Evolutionary conservation across 2,113 vertebrate species (phyloP), one percentile per base, ranked within the genome.

Genomic region (Irena cyanogastra): DNA sequence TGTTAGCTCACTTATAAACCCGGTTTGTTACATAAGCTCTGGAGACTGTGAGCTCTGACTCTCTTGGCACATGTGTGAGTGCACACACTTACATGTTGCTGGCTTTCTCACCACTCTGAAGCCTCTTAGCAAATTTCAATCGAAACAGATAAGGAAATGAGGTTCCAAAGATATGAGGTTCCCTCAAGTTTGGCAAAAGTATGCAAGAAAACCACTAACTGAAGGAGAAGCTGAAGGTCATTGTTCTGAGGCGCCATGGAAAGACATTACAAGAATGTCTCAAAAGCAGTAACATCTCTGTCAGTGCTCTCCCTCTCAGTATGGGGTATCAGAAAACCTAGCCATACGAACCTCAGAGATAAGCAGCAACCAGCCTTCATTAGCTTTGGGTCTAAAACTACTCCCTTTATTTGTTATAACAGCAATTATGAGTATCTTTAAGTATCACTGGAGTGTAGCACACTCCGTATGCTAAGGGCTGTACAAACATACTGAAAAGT

Each of bases 11-110:
- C 37, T 63, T 63, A 50, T n/a, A 71, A 88, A n/a, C 6, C 16
- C 24, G 9, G 3, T 68, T 76, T 90, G 13, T 8, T 65, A 9
- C 18, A 44, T 45, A 35, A 68, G 6, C 23, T 59, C n/a, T 35
- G 45, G 21, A 50, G 12, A 44, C 8, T 3, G 5, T 44, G 44
- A 61, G 20, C 45, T 28, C 47, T 2, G 7, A 47, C 30, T 52
- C 11, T 31, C 42, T 47, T 18, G 7, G 21, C 27, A 74, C 27
- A 56, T 0, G 0, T 16, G 24, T 1, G 0, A 27, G 9, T 42
- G 13, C 14, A 45, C 1, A 1, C 9, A 39, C 10, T 71, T 30
- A 2, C 13, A 4, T 26, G 6, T 49, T 1, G 0, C 10, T 39
- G 8, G 17, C 16, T 10, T 7, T 63, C 27, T 88, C 16, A 27